phyloP scores from a whole-genome alignment of 2,888 invertebrate species.

The Dasypogon diadema region DNA sequence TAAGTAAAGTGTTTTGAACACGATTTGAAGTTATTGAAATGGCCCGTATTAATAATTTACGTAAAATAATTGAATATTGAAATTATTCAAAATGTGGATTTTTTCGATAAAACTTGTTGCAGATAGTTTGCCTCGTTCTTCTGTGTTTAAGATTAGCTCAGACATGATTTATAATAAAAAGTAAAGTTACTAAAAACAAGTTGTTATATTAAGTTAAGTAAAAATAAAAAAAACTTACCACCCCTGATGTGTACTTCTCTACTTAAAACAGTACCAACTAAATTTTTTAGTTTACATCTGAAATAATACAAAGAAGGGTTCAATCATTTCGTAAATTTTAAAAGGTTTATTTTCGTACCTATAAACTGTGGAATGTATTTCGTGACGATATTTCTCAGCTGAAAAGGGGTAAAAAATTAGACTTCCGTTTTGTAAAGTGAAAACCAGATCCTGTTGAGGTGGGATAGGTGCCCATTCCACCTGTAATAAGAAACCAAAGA shows the following conservation, averaged over 20 bases:
- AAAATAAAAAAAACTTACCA: constrained; percentile 73
- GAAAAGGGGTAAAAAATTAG: constrained; percentile 88
- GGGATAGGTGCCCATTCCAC: constrained; percentile 83
- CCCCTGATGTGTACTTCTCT: constrained; percentile 89
- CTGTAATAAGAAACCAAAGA: constrained; percentile 63
- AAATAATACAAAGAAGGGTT: constrained; percentile 2
- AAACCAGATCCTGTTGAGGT: constrained; percentile 78
- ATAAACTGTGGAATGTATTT: constrained; percentile 88
- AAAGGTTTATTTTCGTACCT: constrained; percentile 69
- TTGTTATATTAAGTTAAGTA: neutral
- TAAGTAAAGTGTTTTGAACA: too few species aligned
- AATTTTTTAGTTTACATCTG: constrained; percentile 75
- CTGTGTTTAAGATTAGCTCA: too few species aligned
- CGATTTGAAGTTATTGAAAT: too few species aligned
- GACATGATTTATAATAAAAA: too few species aligned
- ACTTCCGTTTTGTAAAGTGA: constrained; percentile 85
- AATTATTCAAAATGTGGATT: too few species aligned
- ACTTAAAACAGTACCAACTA: constrained; percentile 83
- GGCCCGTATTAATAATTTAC: too few species aligned
- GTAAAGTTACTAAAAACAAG: too few species aligned
- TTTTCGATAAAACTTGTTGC: too few species aligned
- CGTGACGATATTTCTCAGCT: constrained; percentile 82
- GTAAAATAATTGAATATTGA: too few species aligned
- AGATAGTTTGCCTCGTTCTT: too few species aligned
- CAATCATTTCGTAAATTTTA: too few species aligned